Conservation (phyloP, 2,113 vertebrate genomes). For the Clupea harengus region DNA sequence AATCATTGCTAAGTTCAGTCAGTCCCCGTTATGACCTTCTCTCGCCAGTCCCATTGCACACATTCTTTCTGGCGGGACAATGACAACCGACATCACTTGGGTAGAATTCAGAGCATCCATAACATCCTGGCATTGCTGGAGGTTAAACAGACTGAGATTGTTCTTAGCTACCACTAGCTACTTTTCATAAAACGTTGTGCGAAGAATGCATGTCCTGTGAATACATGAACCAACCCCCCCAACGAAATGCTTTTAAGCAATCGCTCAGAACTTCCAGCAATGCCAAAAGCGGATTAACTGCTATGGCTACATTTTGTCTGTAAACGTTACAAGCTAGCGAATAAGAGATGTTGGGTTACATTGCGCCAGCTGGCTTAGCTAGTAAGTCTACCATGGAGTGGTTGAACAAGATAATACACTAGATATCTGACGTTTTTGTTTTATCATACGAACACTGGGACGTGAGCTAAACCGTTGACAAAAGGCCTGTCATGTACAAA, state of each 20-base stretch:
- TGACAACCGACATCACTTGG: neutral
- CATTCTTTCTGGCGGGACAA: neutral
- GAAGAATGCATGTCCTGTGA: neutral
- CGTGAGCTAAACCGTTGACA: neutral
- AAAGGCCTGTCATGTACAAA: neutral
- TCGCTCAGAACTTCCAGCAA: neutral
- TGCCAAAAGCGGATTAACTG: neutral
- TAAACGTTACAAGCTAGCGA: neutral
- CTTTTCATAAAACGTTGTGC: neutral
- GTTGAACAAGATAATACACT: neutral
- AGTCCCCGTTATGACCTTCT: neutral
- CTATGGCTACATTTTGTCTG: neutral
- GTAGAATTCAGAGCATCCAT: neutral
- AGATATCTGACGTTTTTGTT: neutral
- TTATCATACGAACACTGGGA: neutral
- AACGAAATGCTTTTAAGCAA: neutral
- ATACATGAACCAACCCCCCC: neutral
- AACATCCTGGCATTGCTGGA: neutral
- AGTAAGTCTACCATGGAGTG: neutral
- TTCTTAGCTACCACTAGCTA: neutral
- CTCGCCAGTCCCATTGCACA: neutral
- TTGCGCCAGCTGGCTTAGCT: neutral
- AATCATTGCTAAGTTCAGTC: constrained; percentile 31
- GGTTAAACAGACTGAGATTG: neutral
- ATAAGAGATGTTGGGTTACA: neutral